phyloP scores from a whole-genome alignment of 64 coral and sea anemone genomes.

The Porites australiensis region DNA sequence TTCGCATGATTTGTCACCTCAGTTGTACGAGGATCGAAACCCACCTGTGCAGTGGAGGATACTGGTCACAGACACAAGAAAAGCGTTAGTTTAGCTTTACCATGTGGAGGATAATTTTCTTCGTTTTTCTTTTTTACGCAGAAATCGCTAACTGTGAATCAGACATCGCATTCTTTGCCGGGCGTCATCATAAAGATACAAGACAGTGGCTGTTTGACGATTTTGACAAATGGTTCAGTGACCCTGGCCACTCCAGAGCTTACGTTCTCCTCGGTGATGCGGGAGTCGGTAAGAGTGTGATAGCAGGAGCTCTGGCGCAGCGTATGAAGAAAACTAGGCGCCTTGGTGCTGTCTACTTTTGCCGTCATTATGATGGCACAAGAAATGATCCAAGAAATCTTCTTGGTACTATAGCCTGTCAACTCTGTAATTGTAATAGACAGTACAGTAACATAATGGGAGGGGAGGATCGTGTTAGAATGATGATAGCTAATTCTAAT shows the following conservation, averaged over 20 bases:
- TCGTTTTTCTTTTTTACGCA: background rate
- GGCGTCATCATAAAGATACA: conserved; percentile 23
- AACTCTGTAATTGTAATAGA: conserved; percentile 23
- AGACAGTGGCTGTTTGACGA: conserved; percentile 52
- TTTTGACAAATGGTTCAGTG: conserved; percentile 56
- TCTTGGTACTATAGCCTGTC: conserved; percentile 34
- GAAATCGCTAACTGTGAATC: conserved; percentile 6
- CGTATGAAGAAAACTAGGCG: background rate
- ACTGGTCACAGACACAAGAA: too few species aligned
- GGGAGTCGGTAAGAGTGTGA: conserved; percentile 67
- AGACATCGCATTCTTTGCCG: conserved; percentile 37
- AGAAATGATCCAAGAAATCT: conserved; percentile 48
- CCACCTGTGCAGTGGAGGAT: too few species aligned
- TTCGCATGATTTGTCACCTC: too few species aligned
- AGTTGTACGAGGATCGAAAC: too few species aligned
- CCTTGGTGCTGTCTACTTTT: conserved; percentile 59
- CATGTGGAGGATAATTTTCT: too few species aligned
- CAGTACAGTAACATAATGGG: background rate
- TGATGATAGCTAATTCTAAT: conserved; percentile 7
- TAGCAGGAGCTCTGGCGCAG: conserved; percentile 62
- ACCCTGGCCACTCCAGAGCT: conserved; percentile 48
- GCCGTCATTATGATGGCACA: conserved; percentile 45
- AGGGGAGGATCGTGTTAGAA: conserved; percentile 16
- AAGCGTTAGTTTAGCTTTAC: too few species aligned
- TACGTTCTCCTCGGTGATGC: conserved; percentile 70